phyloP scores from a whole-genome alignment of 1,140 invertebrate species.

The Drosophila micromelanica region DNA sequence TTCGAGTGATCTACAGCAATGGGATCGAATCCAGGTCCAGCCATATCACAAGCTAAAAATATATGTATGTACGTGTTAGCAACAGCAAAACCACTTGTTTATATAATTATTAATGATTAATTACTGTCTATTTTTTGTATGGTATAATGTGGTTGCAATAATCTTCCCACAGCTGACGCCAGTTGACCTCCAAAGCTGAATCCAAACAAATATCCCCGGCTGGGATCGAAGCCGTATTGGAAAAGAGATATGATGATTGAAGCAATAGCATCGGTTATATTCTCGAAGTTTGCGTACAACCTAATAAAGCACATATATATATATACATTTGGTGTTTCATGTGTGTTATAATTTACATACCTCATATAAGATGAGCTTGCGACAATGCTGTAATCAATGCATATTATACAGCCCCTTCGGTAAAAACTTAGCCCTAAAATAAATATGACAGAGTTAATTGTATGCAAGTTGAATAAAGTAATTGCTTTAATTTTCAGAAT shows the following conservation, averaged over 20 bases:
- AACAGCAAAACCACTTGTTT: not conserved
- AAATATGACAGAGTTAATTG: not conserved
- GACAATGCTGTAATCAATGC: constrained; percentile 75
- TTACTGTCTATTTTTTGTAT: constrained; percentile 71
- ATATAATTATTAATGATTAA: not conserved
- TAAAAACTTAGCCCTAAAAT: constrained; percentile 71
- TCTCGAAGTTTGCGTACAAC: constrained; percentile 64
- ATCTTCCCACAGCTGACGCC: constrained; percentile 68
- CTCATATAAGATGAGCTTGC: constrained; percentile 70
- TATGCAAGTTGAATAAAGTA: no score
- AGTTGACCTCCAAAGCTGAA: constrained; percentile 82
- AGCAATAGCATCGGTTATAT: constrained; percentile 56
- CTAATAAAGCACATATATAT: constrained; percentile 4
- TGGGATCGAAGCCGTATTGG: constrained; percentile 64
- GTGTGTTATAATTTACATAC: not conserved
- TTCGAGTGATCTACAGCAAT: constrained; percentile 64
- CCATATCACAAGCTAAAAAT: constrained; percentile 78
- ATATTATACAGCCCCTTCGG: constrained; percentile 79
- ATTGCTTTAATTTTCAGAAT: not conserved
- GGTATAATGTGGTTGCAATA: constrained; percentile 40
- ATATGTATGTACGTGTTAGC: not conserved
- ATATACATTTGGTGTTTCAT: not conserved
- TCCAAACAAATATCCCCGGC: constrained; percentile 74
- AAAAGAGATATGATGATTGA: constrained; percentile 56
- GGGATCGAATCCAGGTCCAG: constrained; percentile 80